phyloP scores from a whole-genome alignment of 2,113 vertebrate genomes.

The Festucalex cinctus region DNA sequence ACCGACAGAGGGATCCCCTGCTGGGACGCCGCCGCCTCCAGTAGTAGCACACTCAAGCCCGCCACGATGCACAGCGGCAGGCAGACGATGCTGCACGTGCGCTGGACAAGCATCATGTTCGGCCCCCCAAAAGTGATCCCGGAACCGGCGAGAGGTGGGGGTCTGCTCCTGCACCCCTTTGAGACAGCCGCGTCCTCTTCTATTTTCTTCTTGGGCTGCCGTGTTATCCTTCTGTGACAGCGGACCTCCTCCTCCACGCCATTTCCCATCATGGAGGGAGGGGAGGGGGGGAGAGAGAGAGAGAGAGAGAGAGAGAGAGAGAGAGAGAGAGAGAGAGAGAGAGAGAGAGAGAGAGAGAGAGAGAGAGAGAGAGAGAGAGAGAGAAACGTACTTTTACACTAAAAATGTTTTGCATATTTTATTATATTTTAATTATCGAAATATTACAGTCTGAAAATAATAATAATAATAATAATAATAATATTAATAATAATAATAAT shows the following conservation, averaged over 20 bases:
- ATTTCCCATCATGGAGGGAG: not conserved
- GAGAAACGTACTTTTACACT: not conserved
- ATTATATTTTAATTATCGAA: too few relatives aligned
- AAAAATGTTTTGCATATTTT: too few relatives aligned
- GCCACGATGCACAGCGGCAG: slow-evolving; percentile 76
- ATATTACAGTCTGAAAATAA: too few relatives aligned
- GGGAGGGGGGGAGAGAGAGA: slow-evolving; percentile 6
- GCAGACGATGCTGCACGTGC: slow-evolving; percentile 58
- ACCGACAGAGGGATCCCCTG: slow-evolving; percentile 92
- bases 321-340: slow-evolving; percentile 14
- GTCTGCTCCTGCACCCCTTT: not conserved
- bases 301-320: slow-evolving; percentile 11
- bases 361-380: too few relatives aligned
- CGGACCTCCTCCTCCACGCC: slow-evolving; percentile 9
- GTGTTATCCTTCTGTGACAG: slow-evolving; percentile 3
- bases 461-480: too few relatives aligned
- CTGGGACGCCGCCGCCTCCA: slow-evolving; percentile 82
- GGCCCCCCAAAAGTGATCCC: not conserved
- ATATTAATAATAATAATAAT: too few relatives aligned
- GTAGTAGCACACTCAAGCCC: slow-evolving; percentile 63
- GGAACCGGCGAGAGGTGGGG: not conserved
- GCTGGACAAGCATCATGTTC: slow-evolving; percentile 11
- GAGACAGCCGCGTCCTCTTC: not conserved
- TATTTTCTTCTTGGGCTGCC: slow-evolving; percentile 1
- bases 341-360: slow-evolving; percentile 18